Percentiles rank a stretch among this genome's conserved stretches.
Conservation (phyloP, 2,797 vertebrate genomes). For the Xyrichtys novacula region DNA sequence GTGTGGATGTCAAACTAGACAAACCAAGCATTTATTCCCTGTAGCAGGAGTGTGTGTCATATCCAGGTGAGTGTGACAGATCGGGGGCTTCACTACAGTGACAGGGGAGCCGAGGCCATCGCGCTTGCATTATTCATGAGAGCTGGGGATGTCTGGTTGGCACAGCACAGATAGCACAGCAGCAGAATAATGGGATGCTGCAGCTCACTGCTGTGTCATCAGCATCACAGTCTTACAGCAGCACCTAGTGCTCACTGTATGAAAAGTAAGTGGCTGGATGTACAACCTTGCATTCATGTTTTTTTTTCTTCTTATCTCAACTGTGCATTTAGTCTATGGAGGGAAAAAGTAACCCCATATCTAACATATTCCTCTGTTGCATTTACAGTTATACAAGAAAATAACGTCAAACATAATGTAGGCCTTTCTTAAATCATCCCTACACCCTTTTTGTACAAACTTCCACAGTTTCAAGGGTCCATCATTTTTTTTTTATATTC, state of each 20-base stretch:
- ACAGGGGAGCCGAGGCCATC: slow-evolving; percentile 62
- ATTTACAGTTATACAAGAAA: not conserved
- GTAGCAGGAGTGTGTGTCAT: slow-evolving; percentile 63
- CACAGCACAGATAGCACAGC: slow-evolving; percentile 50
- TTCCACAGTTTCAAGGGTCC: not conserved
- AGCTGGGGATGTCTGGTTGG: slow-evolving; percentile 51
- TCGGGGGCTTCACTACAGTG: slow-evolving; percentile 60
- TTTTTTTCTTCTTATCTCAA: not conserved
- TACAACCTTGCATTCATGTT: not conserved
- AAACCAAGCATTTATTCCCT: slow-evolving; percentile 70
- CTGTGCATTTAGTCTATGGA: not conserved
- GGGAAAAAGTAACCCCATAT: not conserved
- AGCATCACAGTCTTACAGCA: slow-evolving; percentile 60
- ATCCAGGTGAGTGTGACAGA: slow-evolving; percentile 76
- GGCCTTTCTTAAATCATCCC: not conserved
- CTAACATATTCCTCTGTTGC: not conserved
- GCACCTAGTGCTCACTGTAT: slow-evolving; percentile 64
- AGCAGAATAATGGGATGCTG: slow-evolving; percentile 56
- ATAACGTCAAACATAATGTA: not conserved
- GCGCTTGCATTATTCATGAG: slow-evolving; percentile 76
- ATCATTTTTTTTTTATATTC: too few species aligned
- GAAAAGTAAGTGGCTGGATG: slow-evolving; percentile 18
- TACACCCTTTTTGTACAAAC: not conserved
- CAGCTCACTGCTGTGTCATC: slow-evolving; percentile 38
- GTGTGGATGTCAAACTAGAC: slow-evolving; percentile 59